Evolutionary conservation across 2,113 vertebrate species (phyloP).

Genomic region (Odontesthes bonariensis): DNA sequence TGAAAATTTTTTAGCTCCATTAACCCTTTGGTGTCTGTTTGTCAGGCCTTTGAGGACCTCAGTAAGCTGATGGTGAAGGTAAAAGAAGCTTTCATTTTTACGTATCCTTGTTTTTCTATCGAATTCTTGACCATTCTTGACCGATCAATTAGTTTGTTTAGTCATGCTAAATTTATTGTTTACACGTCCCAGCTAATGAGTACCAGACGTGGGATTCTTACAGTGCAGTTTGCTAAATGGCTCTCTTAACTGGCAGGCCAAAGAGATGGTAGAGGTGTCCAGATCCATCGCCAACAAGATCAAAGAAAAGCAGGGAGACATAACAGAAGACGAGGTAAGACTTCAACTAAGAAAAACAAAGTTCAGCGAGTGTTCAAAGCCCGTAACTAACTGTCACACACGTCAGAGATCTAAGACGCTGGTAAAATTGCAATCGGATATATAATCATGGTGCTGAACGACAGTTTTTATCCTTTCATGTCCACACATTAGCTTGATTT

Average conservation of each 20-base stretch:
- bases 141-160: not conserved
- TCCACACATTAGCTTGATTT: not conserved
- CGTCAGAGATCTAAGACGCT: too few species aligned
- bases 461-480: too few species aligned
- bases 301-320: slow-evolving; percentile 98
- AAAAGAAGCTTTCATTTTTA: slow-evolving; percentile 44
- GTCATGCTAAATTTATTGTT: slow-evolving; percentile 2
- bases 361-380: not conserved
- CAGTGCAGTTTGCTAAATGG: not conserved
- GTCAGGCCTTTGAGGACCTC: slow-evolving; percentile 97
- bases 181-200: not conserved
- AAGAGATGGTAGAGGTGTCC: slow-evolving; percentile 98
- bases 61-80: slow-evolving; percentile 99
- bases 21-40: slow-evolving; percentile 26
- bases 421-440: too few species aligned
- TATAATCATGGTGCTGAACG: too few species aligned
- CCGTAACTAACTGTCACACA: too few species aligned
- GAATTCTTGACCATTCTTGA: not conserved
- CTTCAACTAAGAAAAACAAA: not conserved
- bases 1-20: slow-evolving; percentile 29
- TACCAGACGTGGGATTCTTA: not conserved
- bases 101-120: not conserved
- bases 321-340: slow-evolving; percentile 97
- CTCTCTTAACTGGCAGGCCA: slow-evolving; percentile 86
- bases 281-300: slow-evolving; percentile 98